Base-by-base conservation (phyloP, 2,113 vertebrate genomes). In the Sarotherodon lohbergeri region DNA sequence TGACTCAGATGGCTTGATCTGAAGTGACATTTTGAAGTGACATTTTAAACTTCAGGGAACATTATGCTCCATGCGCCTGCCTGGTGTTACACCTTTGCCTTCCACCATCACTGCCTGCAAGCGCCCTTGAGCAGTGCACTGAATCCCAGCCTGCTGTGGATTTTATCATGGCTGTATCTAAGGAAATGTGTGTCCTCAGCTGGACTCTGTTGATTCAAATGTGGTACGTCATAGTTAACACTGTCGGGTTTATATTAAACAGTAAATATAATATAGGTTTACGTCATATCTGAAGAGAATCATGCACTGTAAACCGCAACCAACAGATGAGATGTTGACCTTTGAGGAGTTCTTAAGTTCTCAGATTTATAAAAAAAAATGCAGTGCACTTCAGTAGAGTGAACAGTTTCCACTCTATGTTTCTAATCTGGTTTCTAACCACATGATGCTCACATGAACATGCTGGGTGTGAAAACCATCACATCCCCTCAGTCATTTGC, bases 11-110 rank as follows among this genome's bases (percentile, higher is more conserved):
- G 48, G 56, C 19, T 4, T 41, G 19, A 92, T 85, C 81, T 88
- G 78, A 83, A 57, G 86, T 91, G 89, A 90, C 68, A 91, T 94
- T 93, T 93, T 85, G 78, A 83, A 57, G 86, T 91, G 89, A 90
- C 68, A 91, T 94, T 93, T 93, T 81, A 86, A 83, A 90, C 85
- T 92, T 89, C 41, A 80, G 81, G 82, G 84, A 89, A 79, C 54
- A 78, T 88, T 55, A 78, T 84, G 50, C 50, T 73, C 82, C 41
- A 2, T 61, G 57, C 6, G 27, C 73, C 73, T 50, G 27, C 73
- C 16, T 13, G 3, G 22, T 86, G 68, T 86, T 82, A 82, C 86
- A 81, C 84, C 55, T 84, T n/a, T 56, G 43, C 61, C 50, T 39
- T 27, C 80, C 41, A 32, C 32, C 17, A 7, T 48, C 52, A 6